Percentiles rank a stretch among this genome's conserved stretches.
phyloP scores from a whole-genome alignment of 2,113 vertebrate species.

The Nesospiza acunhae region DNA sequence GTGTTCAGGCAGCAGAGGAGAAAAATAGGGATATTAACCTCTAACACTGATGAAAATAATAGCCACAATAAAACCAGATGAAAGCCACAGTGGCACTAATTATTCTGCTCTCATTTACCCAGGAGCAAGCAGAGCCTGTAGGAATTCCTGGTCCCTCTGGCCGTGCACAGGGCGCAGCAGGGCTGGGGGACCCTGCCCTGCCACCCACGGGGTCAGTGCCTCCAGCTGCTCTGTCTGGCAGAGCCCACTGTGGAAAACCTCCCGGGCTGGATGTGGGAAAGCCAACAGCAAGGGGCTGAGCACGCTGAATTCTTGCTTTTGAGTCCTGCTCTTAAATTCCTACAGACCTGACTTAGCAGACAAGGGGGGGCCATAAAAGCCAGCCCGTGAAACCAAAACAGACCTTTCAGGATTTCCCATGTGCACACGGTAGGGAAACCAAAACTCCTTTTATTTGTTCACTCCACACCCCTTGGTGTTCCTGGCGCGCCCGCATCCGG shows the following conservation, averaged over 20 bases:
- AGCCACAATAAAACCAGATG: constrained; percentile 76
- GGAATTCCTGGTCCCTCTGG: neutral
- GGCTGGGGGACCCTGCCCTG: neutral
- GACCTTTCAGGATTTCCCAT: constrained; percentile 35
- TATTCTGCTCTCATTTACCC: constrained; percentile 58
- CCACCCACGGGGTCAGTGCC: neutral
- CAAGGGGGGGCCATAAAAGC: constrained; percentile 56
- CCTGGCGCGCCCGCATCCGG: accelerated
- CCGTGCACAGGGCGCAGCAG: accelerated
- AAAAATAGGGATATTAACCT: constrained; percentile 80
- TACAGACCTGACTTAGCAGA: constrained; percentile 57
- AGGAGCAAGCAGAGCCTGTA: neutral
- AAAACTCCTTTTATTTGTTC: constrained; percentile 17
- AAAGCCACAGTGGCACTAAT: constrained; percentile 67
- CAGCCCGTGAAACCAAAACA: constrained; percentile 59
- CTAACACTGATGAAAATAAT: constrained; percentile 79
- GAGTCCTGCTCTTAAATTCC: constrained; percentile 64
- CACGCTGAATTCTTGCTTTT: constrained; percentile 20
- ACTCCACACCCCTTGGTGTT: neutral
- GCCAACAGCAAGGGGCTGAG: neutral
- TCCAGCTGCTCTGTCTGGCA: constrained; percentile 1
- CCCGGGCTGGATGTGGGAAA: neutral
- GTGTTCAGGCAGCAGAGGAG: constrained; percentile 76
- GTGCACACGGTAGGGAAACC: constrained; percentile 8
- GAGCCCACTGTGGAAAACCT: constrained; percentile 19